A percentile compares a stretch with the other conserved stretches of the same genome.
These are phyloP conservation scores for Keiferia lycopersicella DNA, from an alignment of 2,888 invertebrate genomes.

Conservation along the genomic window DNA sequence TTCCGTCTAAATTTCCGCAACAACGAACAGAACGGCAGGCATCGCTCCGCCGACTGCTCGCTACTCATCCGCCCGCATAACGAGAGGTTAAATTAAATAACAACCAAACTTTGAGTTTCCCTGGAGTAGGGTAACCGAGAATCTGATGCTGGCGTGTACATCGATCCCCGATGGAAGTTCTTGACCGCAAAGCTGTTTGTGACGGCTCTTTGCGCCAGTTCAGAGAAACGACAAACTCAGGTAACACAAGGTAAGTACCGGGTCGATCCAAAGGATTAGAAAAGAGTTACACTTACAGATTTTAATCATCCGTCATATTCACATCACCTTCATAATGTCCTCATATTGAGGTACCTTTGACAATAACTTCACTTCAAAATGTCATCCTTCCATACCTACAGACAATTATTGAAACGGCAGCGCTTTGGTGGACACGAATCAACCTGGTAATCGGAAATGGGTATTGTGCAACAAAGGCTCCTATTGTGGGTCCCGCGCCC, in stretches of 20 bases:
- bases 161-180: conserved; percentile 63
- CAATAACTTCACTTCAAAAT: conserved; percentile 28
- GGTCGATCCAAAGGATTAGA: not conserved
- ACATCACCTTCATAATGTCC: conserved; percentile 12
- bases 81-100: conserved; percentile 77
- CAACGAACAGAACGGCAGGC: conserved; percentile 63
- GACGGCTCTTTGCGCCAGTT: conserved; percentile 40
- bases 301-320: not conserved
- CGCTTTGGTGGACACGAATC: conserved; percentile 73
- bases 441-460: conserved; percentile 81
- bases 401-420: conserved; percentile 60
- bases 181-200: conserved; percentile 61
- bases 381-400: conserved; percentile 41
- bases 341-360: not conserved
- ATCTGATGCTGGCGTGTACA: conserved; percentile 53
- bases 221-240: conserved; percentile 25
- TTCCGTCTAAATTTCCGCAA: conserved; percentile 75
- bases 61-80: conserved; percentile 66
- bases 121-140: conserved; percentile 42
- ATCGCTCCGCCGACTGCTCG: conserved; percentile 61
- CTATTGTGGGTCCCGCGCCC: conserved; percentile 59
- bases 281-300: not conserved
- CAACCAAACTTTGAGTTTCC: conserved; percentile 65
- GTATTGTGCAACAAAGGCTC: conserved; percentile 77
- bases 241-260: not conserved